Percentiles rank a stretch among this genome's conserved stretches.
phyloP scores from a whole-genome alignment of 2,888 invertebrate species.

The Bombylius discolor region DNA sequence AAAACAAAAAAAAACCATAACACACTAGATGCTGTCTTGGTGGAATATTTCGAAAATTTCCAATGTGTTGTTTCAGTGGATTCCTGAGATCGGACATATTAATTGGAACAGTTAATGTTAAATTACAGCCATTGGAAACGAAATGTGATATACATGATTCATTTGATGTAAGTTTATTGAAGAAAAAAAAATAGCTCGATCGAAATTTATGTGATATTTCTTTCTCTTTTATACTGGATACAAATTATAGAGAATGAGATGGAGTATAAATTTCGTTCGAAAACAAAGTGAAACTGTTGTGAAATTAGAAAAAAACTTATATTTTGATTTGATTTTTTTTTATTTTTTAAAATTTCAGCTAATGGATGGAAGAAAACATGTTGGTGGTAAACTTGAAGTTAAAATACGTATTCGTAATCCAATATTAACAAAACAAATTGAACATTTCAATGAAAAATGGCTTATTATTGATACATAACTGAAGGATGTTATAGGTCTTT shows the following conservation, averaged over 20 bases:
- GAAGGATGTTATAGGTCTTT: too few relatives aligned
- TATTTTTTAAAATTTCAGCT: conserved; percentile 43
- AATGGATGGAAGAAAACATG: conserved; percentile 76
- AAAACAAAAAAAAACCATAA: conserved; percentile 5
- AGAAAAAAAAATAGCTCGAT: neutral
- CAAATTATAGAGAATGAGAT: neutral
- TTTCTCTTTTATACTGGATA: neutral
- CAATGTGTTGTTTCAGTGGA: conserved; percentile 67
- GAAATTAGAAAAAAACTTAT: neutral
- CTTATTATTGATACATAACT: conserved; percentile 55
- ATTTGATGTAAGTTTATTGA: conserved; percentile 64
- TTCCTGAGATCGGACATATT: conserved; percentile 81
- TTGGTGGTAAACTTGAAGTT: conserved; percentile 83
- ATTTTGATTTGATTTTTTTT: conserved; percentile 17
- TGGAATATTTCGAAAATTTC: conserved; percentile 37
- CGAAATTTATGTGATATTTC: too few relatives aligned
- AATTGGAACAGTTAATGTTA: conserved; percentile 70
- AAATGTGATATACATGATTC: conserved; percentile 82
- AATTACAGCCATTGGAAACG: conserved; percentile 79
- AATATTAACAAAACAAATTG: conserved; percentile 74
- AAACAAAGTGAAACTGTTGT: neutral
- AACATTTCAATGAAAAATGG: conserved; percentile 85
- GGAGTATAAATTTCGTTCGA: neutral
- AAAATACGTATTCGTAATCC: conserved; percentile 80
- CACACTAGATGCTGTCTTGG: conserved; percentile 32